A percentile compares a stretch with the other conserved stretches of the same genome.
phyloP scores from a whole-genome alignment of 2,113 vertebrate species.

The Motacilla alba region DNA sequence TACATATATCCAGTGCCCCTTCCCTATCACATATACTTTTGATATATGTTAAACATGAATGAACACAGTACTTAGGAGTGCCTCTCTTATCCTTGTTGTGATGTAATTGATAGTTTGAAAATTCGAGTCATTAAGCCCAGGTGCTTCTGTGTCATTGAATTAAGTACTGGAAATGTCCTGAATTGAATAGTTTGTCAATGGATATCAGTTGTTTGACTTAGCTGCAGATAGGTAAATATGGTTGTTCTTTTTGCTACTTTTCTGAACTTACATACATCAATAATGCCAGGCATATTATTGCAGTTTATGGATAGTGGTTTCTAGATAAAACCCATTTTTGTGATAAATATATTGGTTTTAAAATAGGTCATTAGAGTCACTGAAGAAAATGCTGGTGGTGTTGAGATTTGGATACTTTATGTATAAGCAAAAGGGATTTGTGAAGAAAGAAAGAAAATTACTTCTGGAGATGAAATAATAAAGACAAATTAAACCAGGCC shows the following conservation, averaged over 20 bases:
- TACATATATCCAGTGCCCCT: accelerated
- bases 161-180: background rate
- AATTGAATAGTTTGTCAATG: background rate
- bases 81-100: background rate
- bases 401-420: background rate
- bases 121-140: background rate
- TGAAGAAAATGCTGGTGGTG: background rate
- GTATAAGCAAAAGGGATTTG: background rate
- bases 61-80: background rate
- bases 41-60: background rate
- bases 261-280: background rate
- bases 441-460: background rate
- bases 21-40: accelerated
- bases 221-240: background rate
- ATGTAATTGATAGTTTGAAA: background rate
- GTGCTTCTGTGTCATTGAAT: background rate
- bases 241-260: background rate
- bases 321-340: background rate
- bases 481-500: background rate
- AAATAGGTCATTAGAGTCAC: background rate
- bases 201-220: background rate
- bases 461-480: background rate
- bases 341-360: background rate
- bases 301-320: background rate
- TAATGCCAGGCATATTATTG: background rate